Percentiles rank a stretch among this genome's conserved stretches.
These are phyloP conservation scores for Holotrichia oblita DNA, from an alignment of 1,140 invertebrate species.

Conservation along the genomic window DNA sequence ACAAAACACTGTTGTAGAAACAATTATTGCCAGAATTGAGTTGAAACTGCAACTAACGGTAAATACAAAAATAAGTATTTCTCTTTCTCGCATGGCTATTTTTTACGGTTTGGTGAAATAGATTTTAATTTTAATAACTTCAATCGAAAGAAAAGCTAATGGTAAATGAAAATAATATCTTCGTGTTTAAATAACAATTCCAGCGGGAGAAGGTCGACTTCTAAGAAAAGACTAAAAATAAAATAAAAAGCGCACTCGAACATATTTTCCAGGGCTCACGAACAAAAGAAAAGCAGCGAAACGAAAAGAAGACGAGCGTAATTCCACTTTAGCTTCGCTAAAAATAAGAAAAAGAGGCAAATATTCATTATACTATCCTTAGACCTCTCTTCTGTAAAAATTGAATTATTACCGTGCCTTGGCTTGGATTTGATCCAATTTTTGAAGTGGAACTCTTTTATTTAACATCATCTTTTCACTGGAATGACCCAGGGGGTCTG, in stretches of 20 bases:
- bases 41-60: too few relatives aligned
- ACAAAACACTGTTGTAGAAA: too few relatives aligned
- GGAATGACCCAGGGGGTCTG: neutral
- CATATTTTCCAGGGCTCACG: neutral
- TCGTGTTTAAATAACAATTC: conserved; percentile 7
- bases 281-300: conserved; percentile 16
- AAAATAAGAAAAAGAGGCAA: conserved; percentile 23
- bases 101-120: neutral
- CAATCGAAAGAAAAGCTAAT: neutral
- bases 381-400: conserved; percentile 33
- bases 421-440: conserved; percentile 27
- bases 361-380: conserved; percentile 33
- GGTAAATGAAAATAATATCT: neutral
- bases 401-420: conserved; percentile 31
- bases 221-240: neutral
- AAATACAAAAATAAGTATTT: too few relatives aligned
- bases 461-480: neutral
- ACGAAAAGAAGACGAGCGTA: conserved; percentile 9
- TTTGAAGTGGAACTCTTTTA: neutral
- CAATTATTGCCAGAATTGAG: too few relatives aligned
- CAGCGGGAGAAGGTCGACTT: neutral
- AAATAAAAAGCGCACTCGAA: conserved; percentile 33
- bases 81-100: too few relatives aligned
- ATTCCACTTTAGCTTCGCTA: conserved; percentile 10
- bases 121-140: conserved; percentile 11